Conservation (phyloP, 2,797 vertebrate genomes). For the Sciaenops ocellatus region DNA sequence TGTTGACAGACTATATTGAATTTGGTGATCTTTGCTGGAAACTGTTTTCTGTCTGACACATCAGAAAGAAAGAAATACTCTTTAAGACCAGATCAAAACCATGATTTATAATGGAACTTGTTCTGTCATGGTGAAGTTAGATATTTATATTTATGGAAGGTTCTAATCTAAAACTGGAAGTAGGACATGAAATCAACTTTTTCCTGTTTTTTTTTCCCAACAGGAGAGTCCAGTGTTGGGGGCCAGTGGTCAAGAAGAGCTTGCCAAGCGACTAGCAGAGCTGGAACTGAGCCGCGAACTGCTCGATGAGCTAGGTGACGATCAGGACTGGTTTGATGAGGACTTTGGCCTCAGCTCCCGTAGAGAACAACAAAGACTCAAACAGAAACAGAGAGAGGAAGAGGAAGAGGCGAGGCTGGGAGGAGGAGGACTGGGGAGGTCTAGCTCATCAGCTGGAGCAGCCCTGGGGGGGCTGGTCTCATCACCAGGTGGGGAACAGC, state of each 20-base stretch:
- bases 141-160: neutral
- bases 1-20: constrained; percentile 68
- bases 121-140: neutral
- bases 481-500: constrained; percentile 75
- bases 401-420: constrained; percentile 61
- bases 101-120: neutral
- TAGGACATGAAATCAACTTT: neutral
- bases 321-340: constrained; percentile 99
- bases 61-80: constrained; percentile 20
- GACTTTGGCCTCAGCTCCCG: constrained; percentile 96
- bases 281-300: constrained; percentile 93
- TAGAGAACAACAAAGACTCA: constrained; percentile 87
- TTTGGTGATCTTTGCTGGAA: constrained; percentile 39
- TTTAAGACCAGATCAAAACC: neutral
- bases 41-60: constrained; percentile 18
- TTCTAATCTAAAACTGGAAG: constrained; percentile 4
- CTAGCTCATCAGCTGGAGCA: constrained; percentile 49
- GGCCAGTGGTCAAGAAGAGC: constrained; percentile 92
- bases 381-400: constrained; percentile 81
- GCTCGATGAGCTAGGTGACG: constrained; percentile 90
- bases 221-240: constrained; percentile 96
- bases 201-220: constrained; percentile 17
- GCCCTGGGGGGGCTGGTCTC: constrained; percentile 73
- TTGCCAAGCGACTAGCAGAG: constrained; percentile 94
- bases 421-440: constrained; percentile 44